Evolutionary conservation across 2,888 invertebrate genomes (phyloP).

Genomic region (Stramonita haemastoma): DNA sequence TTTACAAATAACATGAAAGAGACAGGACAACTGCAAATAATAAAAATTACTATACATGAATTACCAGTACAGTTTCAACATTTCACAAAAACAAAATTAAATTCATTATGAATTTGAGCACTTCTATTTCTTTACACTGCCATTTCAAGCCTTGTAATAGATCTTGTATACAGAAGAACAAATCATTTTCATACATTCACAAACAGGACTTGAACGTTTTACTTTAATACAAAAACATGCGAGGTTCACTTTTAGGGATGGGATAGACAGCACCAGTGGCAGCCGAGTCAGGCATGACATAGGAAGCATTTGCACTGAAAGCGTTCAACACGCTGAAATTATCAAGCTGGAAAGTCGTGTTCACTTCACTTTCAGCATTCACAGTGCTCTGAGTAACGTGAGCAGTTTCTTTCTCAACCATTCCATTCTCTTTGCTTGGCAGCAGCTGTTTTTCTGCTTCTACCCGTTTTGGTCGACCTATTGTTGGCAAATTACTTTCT

Average conservation of each 20-base stretch:
- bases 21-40: too few relatives aligned
- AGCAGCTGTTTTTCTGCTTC: slow-evolving; percentile 18
- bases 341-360: not conserved
- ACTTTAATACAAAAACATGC: not conserved
- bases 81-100: too few relatives aligned
- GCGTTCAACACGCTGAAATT: not conserved
- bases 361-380: not conserved
- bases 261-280: not conserved
- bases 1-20: too few relatives aligned
- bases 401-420: not conserved
- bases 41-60: too few relatives aligned
- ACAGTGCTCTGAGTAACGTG: not conserved
- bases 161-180: too few relatives aligned
- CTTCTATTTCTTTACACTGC: too few relatives aligned
- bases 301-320: not conserved
- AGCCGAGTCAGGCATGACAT: not conserved
- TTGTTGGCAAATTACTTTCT: not conserved
- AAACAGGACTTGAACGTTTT: not conserved
- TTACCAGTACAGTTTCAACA: too few relatives aligned
- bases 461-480: slow-evolving; percentile 12
- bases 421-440: too few relatives aligned
- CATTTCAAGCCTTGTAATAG: too few relatives aligned
- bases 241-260: not conserved
- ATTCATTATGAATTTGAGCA: too few relatives aligned
- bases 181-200: not conserved